Evolutionary conservation across 2,113 vertebrate genomes (phyloP).

Genomic region (Varanus salvator): DNA sequence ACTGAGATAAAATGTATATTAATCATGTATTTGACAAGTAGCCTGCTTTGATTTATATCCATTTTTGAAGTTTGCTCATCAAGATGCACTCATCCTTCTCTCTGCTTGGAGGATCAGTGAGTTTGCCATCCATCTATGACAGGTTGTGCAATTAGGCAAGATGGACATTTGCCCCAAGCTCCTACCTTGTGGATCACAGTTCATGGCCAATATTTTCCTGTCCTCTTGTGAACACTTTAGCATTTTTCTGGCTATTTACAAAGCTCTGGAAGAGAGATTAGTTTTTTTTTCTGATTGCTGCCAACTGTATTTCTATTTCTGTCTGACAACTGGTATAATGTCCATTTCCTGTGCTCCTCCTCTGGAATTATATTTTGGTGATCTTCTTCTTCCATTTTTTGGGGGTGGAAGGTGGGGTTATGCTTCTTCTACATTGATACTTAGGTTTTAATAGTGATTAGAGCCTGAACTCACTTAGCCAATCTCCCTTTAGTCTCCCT

Average conservation of each 20-base stretch:
- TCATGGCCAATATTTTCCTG: background rate
- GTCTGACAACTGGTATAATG: slow-evolving; percentile 12
- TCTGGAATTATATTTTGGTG: accelerated
- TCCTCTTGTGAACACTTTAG: background rate
- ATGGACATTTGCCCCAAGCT: background rate
- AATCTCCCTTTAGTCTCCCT: background rate
- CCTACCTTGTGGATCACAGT: no score
- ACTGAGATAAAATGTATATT: background rate
- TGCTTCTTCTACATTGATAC: background rate
- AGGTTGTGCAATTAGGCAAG: background rate
- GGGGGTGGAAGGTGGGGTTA: background rate
- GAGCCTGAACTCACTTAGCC: background rate
- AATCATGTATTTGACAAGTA: background rate
- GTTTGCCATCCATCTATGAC: background rate
- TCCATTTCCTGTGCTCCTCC: background rate
- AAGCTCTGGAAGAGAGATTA: background rate
- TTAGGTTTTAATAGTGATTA: background rate
- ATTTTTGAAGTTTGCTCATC: background rate
- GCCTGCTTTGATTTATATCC: background rate
- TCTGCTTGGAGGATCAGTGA: background rate
- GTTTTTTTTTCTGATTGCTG: background rate
- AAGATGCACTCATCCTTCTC: background rate
- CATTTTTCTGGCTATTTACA: no score
- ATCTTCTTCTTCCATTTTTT: background rate
- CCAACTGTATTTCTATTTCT: background rate